Percentiles rank a stretch among this genome's conserved stretches.
phyloP scores from a whole-genome alignment of 35 echinoderm and acorn worm species.

The Heliocidaris erythrogramma region DNA sequence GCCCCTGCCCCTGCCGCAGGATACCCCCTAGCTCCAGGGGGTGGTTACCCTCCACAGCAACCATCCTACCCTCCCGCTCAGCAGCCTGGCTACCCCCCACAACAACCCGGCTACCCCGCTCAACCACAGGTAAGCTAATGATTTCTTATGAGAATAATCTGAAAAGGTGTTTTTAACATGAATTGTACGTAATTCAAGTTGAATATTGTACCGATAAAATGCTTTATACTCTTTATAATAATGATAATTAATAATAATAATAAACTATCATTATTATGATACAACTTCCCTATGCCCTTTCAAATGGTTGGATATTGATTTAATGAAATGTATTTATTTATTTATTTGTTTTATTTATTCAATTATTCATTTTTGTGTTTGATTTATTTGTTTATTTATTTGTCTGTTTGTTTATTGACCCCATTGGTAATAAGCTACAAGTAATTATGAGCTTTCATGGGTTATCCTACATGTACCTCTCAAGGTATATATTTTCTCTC shows the following conservation, averaged over 20 bases:
- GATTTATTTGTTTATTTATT: background rate
- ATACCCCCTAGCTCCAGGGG: slow-evolving; percentile 20
- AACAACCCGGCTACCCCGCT: background rate
- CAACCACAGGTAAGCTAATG: background rate
- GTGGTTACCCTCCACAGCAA: background rate
- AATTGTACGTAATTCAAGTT: background rate
- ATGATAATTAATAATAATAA: too few relatives aligned
- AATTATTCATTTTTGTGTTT: background rate
- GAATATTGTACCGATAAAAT: background rate
- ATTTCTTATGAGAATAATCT: background rate
- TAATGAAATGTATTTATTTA: too few relatives aligned
- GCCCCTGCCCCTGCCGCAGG: background rate
- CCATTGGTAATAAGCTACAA: background rate
- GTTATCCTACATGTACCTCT: too few relatives aligned
- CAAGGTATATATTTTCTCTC: too few relatives aligned
- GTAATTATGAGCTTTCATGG: background rate
- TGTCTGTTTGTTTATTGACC: background rate
- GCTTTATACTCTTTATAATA: background rate
- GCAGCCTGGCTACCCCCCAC: slow-evolving; percentile 26
- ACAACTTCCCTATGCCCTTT: too few relatives aligned
- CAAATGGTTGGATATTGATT: too few relatives aligned
- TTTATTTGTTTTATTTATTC: too few relatives aligned
- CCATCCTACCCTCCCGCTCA: background rate
- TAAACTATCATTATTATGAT: too few relatives aligned
- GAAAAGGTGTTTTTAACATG: background rate